Base-by-base conservation (phyloP, 2,113 vertebrate genomes). In the Erinaceus europaeus region DNA sequence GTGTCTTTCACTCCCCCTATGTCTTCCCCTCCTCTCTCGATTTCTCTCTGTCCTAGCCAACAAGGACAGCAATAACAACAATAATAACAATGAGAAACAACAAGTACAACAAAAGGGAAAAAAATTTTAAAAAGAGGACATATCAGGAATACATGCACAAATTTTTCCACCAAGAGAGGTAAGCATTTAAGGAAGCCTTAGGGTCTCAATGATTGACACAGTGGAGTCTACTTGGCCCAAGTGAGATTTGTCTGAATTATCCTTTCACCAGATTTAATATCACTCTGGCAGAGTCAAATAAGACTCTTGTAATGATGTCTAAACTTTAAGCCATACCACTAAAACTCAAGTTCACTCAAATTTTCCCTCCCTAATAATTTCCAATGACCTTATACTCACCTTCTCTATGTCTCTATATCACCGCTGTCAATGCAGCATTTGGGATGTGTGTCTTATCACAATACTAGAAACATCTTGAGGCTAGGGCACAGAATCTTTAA, bases 151-250 rank as follows among this genome's bases (percentile, higher is more conserved):
- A 87, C 4, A 57, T 32, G 20, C 29, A 82, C 40, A 36, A 65
- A 82, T 85, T 78, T 40, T 77, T 69, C 64, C 71, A 36, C 74
- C 61, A 15, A 73, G 1, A 12, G 5, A n/a, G 48, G 53, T 0
- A n/a, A 86, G 14, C n/a, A 81, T 76, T 80, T 94, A 40, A 88
- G 83, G n/a, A 29, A 57, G 55, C 29, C 23, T 57, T 27, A 20
- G n/a, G n/a, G n/a, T n/a, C n/a, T n/a, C n/a, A n/a, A n/a, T n/a
- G n/a, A n/a, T n/a, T n/a, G n/a, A n/a, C n/a, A n/a, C n/a, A n/a
- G n/a, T n/a, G n/a, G n/a, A n/a, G n/a, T n/a, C 25, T 57, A 11
- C 10, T 27, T 82, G 61, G 61, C n/a, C 1, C 20, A 72, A 21
- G 18, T 6, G 9, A 18, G 27, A 4, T 86, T 77, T 77, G 17